Evolutionary conservation across 2,113 vertebrate genomes (phyloP), one percentile per base, ranked within the genome.

Genomic region (Elephas maximus): DNA sequence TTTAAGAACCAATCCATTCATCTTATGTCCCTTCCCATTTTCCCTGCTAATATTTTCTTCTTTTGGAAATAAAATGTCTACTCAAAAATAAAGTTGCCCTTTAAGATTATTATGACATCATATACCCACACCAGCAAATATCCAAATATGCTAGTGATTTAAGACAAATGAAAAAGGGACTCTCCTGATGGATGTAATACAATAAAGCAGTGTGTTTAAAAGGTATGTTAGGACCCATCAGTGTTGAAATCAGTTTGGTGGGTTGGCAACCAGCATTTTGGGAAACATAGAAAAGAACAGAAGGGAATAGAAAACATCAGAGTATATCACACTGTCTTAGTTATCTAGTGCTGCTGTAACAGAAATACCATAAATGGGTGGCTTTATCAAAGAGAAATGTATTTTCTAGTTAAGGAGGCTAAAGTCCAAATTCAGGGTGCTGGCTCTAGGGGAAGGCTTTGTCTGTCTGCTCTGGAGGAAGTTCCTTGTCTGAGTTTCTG

Each of bases 41-140:
- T n/a, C 57, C 30, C 9, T 51, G 67, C 6, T 62, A 80, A 88
- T 14, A 62, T 76, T 62, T 86, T 92, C 77, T 93, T 71, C 45
- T 90, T 86, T 92, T 28, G n/a, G 65, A 96, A 95, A 94, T 80
- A 83, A 91, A 91, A 85, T 85, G 26, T 74, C 18, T 69, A 92
- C n/a, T 96, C 30, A 65, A 85, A 95, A 95, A 60, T 44, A 93
- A 97, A 90, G 9, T 78, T 91, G 85, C 33, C 33, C 44, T 78
- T 83, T 95, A 41, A 60, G 14, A 81, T 41, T 95, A 76, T 9
- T 93, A 21, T 74, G 81, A 93, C 48, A 91, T 74, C 8, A 45
- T 77, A 65, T 2, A 80, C 11, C 37, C 48, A 76, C 1, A 45
- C 73, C 5, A 76, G 41, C 80, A 88, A 91, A 88, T 76, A 92